phyloP scores from a whole-genome alignment of 2,113 vertebrate genomes.

The Cololabis saira region DNA sequence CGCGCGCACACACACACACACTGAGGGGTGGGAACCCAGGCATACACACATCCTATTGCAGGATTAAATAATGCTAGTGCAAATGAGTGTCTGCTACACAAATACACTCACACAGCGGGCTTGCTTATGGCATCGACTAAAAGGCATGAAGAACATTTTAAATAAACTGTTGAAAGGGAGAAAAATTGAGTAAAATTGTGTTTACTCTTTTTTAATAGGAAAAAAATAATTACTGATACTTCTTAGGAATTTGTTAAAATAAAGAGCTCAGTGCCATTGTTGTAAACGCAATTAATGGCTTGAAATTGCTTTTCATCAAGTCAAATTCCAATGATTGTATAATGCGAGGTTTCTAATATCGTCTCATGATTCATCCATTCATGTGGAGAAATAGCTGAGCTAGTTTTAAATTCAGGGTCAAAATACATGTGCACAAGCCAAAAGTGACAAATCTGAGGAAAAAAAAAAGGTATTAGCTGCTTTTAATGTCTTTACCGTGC shows the following conservation, averaged over 20 bases:
- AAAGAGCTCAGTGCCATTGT: background rate
- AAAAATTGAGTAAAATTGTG: no score
- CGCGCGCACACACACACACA: conserved; percentile 19
- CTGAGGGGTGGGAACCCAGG: conserved; percentile 27
- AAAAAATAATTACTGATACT: background rate
- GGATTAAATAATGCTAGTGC: conserved; percentile 30
- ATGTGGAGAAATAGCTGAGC: background rate
- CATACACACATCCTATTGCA: conserved; percentile 36
- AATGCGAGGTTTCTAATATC: background rate
- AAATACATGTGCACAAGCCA: background rate
- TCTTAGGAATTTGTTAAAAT: background rate
- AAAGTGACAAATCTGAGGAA: background rate
- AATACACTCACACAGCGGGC: background rate
- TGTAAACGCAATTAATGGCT: background rate
- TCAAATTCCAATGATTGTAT: background rate
- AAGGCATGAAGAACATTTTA: background rate
- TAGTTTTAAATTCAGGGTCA: conserved; percentile 5
- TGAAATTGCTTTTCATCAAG: background rate
- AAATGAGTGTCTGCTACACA: conserved; percentile 18
- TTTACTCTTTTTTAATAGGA: background rate
- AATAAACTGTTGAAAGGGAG: background rate
- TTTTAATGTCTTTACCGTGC: conserved; percentile 21
- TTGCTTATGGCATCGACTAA: background rate
- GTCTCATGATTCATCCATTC: background rate
- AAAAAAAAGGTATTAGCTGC: conserved; percentile 1